phyloP scores from a whole-genome alignment of 1,140 invertebrate species.

The Pteromalus puparum region DNA sequence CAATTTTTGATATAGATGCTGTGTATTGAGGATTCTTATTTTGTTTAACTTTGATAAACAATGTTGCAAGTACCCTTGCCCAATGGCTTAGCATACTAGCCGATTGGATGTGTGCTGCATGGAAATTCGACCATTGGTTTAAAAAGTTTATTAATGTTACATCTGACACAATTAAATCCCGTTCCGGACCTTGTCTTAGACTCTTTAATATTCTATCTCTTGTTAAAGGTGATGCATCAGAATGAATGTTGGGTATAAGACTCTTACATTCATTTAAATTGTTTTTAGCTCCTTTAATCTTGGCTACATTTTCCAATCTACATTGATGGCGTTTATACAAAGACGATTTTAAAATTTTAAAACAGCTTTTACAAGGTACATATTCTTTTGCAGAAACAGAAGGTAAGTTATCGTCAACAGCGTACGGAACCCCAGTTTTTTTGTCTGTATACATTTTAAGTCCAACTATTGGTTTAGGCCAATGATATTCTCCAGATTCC shows the following conservation, averaged over 20 bases:
- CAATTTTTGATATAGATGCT: background rate
- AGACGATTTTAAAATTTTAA: background rate
- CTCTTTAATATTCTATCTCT: background rate
- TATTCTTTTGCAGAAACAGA: background rate
- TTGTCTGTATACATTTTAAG: background rate
- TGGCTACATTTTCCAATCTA: background rate
- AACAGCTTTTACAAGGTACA: background rate
- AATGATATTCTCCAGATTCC: background rate
- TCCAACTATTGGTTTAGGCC: background rate
- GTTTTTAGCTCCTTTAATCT: background rate
- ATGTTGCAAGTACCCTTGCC: background rate
- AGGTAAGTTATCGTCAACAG: background rate
- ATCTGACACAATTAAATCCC: conserved; percentile 7
- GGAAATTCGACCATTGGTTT: background rate
- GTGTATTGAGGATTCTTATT: background rate
- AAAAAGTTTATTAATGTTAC: background rate
- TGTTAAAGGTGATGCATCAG: background rate
- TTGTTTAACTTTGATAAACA: background rate
- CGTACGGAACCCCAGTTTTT: background rate
- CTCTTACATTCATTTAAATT: background rate
- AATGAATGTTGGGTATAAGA: background rate
- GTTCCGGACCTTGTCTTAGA: background rate
- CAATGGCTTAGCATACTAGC: background rate
- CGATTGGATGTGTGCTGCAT: background rate
- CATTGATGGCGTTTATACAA: background rate